These are phyloP conservation scores for Eretmocerus hayati DNA, from an alignment of 2,888 invertebrate genomes.

Conservation along the genomic window DNA sequence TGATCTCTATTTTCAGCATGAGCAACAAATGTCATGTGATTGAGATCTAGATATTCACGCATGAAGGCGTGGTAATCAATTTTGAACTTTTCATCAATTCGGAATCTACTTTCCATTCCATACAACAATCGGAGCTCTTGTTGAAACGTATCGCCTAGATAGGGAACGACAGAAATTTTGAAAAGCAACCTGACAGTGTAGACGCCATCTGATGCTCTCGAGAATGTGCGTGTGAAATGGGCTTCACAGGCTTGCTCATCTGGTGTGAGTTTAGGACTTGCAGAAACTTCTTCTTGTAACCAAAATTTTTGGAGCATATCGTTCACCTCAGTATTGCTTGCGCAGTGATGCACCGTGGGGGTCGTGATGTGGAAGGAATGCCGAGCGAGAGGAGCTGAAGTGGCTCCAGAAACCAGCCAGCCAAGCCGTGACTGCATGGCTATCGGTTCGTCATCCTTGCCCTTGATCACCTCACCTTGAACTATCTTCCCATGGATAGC, in stretches of 20 bases:
- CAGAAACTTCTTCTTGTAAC: background rate
- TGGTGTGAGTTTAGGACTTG: background rate
- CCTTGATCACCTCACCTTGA: too few relatives aligned
- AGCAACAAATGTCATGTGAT: constrained; percentile 18
- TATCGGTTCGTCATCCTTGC: too few relatives aligned
- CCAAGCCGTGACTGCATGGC: too few relatives aligned
- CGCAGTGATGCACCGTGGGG: too few relatives aligned
- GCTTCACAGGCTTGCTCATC: background rate
- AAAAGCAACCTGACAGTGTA: background rate
- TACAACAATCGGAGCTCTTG: constrained; percentile 27
- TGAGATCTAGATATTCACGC: constrained; percentile 16
- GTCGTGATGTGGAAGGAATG: too few relatives aligned
- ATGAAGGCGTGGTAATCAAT: constrained; percentile 22
- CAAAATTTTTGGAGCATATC: background rate
- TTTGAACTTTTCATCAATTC: constrained; percentile 21
- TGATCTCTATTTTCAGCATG: background rate
- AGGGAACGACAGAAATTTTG: background rate
- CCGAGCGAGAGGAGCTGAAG: too few relatives aligned
- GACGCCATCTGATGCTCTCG: background rate
- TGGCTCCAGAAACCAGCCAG: too few relatives aligned
- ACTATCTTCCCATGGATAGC: too few relatives aligned
- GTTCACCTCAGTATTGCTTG: too few relatives aligned
- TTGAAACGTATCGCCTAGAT: constrained; percentile 23
- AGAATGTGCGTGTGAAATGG: background rate
- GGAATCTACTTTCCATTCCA: constrained; percentile 25